Evolutionary conservation across 1,140 invertebrate genomes (phyloP), one percentile per base, ranked within the genome.

Genomic region (Copidosoma floridanum): DNA sequence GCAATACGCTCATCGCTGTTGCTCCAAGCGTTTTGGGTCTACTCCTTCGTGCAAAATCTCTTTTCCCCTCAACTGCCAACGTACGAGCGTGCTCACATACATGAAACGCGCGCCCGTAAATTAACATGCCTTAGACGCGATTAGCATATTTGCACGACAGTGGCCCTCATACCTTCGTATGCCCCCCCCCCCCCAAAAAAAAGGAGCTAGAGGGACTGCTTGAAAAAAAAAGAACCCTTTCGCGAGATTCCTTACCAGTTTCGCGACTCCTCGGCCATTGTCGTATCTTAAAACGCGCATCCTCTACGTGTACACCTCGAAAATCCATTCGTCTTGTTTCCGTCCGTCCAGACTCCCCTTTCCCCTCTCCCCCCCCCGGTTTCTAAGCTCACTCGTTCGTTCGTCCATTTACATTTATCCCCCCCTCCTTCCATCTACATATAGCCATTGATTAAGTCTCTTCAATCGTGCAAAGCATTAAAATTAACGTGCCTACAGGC

Each of bases 101-200:
- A n/a, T n/a, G 53, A 46, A 32, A 51, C 46, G 21, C 26, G 32
- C 43, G 14, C 14, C n/a, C 38, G 37, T 24, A 53, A 48, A 59
- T 60, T 60, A 58, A 58, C 57, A 52, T 56, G 47, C 57, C 21
- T 41, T 55, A 56, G 65, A 65, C 51, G 56, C 58, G 37, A 61
- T 61, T 61, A 61, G 32, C 59, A 61, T 61, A 50, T 14, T 51
- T 55, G 52, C 46, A 32, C 14, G 26, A 4, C 21, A 32, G 26
- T n/a, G n/a, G n/a, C n/a, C n/a, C n/a, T n/a, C n/a, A n/a, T n/a
- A n/a, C n/a, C n/a, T n/a, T n/a, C n/a, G n/a, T n/a, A n/a, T n/a
- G n/a, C n/a, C n/a, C n/a, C n/a, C n/a, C n/a, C n/a, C n/a, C n/a
- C n/a, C n/a, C n/a, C n/a, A n/a, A n/a, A n/a, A n/a, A n/a, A n/a